Conservation (phyloP, 2,113 vertebrate genomes). For the Pteropus alecto region DNA sequence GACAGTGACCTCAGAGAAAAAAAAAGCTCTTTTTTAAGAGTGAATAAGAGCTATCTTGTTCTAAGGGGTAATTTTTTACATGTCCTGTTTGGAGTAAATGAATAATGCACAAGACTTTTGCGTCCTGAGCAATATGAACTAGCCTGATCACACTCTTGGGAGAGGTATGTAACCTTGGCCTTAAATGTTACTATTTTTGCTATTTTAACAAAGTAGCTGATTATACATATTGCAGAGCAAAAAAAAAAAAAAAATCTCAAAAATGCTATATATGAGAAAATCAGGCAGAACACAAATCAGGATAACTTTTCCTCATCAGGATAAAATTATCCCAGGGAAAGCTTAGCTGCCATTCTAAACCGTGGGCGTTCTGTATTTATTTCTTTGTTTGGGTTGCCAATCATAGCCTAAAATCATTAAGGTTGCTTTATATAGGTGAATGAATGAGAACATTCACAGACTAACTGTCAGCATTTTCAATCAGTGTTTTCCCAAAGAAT, state of each 20-base stretch:
- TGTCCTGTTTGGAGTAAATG: slow-evolving; percentile 36
- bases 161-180: background rate
- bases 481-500: background rate
- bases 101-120: slow-evolving; percentile 44
- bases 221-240: slow-evolving; percentile 23
- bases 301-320: background rate
- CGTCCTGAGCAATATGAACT: slow-evolving; percentile 44
- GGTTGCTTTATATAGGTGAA: background rate
- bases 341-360: background rate
- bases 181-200: slow-evolving; percentile 25
- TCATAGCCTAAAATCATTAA: background rate
- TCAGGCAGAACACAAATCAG: slow-evolving; percentile 26
- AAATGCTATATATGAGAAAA: slow-evolving; percentile 24
- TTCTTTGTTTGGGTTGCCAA: slow-evolving; percentile 23
- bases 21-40: slow-evolving; percentile 48
- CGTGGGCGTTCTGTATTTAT: background rate
- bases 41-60: slow-evolving; percentile 37
- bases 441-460: background rate
- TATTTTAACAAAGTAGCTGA: slow-evolving; percentile 26
- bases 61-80: slow-evolving; percentile 47
- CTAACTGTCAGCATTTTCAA: slow-evolving; percentile 17
- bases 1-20: background rate
- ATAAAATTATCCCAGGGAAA: slow-evolving; percentile 45
- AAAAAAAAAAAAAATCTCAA: background rate
- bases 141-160: background rate